phyloP scores from a whole-genome alignment of 2,888 invertebrate species.

The Ichneumoninae sp. region DNA sequence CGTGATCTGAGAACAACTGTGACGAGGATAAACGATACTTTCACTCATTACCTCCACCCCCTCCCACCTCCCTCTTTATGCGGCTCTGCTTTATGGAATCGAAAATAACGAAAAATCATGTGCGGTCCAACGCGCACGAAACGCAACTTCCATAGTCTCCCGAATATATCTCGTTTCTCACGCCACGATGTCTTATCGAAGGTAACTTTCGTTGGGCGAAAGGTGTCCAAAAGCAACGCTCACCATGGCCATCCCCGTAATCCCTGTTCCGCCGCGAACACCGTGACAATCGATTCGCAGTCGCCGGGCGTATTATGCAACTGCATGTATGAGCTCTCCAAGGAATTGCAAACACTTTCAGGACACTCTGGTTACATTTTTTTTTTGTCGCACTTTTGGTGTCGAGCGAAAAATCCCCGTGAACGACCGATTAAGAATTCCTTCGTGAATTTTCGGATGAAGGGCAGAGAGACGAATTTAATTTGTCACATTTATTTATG shows the following conservation, averaged over 20 bases:
- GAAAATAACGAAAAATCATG: constrained; percentile 17
- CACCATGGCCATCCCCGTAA: background rate
- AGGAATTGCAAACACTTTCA: constrained; percentile 13
- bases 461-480: too few species aligned
- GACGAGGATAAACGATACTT: constrained; percentile 40
- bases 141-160: background rate
- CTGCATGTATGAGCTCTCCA: constrained; percentile 21
- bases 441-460: background rate
- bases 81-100: constrained; percentile 15
- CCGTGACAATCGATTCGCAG: constrained; percentile 37
- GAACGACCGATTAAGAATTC: background rate
- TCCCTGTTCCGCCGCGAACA: background rate
- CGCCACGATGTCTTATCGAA: background rate
- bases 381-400: background rate
- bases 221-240: constrained; percentile 2
- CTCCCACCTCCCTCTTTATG: background rate
- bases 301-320: constrained; percentile 15
- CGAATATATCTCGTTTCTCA: background rate
- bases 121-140: background rate
- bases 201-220: constrained; percentile 3
- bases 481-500: too few species aligned
- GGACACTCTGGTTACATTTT: constrained; percentile 9
- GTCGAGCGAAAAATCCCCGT: background rate
- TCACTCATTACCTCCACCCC: constrained; percentile 48
- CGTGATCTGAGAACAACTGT: constrained; percentile 33